Percentiles rank a stretch among this genome's conserved stretches.
Evolutionary conservation across 2,888 invertebrate species (phyloP).

Genomic region (Leucophenga maculata): DNA sequence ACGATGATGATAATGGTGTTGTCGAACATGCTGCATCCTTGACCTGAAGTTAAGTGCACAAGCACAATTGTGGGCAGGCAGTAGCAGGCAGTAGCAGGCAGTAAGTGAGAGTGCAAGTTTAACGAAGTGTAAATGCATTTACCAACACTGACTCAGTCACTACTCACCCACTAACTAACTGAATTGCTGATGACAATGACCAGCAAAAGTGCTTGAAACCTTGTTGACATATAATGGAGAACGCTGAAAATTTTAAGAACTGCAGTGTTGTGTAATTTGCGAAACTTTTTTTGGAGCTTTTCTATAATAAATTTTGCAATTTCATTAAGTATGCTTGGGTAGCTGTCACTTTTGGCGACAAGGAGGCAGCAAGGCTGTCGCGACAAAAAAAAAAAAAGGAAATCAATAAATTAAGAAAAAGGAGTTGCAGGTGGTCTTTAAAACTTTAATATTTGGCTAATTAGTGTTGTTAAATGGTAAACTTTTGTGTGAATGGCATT

Average conservation of each 20-base stretch:
- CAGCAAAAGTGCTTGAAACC: conserved; percentile 2
- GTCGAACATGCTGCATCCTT: conserved; percentile 7
- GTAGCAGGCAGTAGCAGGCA: not conserved
- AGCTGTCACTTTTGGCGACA: not conserved
- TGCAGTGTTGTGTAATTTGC: not conserved
- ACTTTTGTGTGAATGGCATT: too few relatives aligned
- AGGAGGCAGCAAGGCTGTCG: not conserved
- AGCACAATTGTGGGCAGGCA: not conserved
- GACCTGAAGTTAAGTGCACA: conserved; percentile 18
- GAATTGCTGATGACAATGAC: conserved; percentile 4
- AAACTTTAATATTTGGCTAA: too few relatives aligned
- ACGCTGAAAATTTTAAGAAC: too few relatives aligned
- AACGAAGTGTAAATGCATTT: conserved; percentile 21
- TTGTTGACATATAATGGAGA: not conserved
- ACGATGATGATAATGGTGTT: not conserved
- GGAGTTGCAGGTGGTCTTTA: too few relatives aligned
- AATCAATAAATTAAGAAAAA: not conserved
- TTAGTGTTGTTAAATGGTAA: too few relatives aligned
- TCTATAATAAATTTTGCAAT: not conserved
- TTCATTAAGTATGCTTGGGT: too few relatives aligned
- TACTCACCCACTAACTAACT: not conserved
- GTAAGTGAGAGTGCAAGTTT: not conserved
- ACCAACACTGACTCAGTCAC: not conserved
- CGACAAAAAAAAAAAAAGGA: too few relatives aligned
- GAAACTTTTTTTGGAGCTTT: not conserved